Evolutionary conservation across 2,113 vertebrate species (phyloP).

Genomic region (Mastomys natalensis): DNA sequence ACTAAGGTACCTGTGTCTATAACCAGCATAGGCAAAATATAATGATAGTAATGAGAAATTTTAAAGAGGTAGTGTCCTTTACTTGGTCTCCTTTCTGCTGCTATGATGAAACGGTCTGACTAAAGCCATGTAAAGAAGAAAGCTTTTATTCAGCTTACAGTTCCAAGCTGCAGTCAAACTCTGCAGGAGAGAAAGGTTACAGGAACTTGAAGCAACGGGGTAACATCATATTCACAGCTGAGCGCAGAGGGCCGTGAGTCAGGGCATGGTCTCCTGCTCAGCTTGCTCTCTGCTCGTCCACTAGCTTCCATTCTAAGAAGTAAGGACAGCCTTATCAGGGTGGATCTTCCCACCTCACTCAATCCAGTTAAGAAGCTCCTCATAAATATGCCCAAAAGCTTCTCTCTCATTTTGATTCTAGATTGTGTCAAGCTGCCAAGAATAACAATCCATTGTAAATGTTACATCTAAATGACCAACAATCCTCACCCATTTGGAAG

Average conservation of each 20-base stretch:
- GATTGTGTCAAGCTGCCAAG: background rate
- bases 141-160: background rate
- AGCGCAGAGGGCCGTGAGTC: background rate
- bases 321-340: background rate
- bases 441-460: too few relatives aligned
- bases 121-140: background rate
- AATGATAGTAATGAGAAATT: background rate
- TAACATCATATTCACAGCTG: background rate
- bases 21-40: background rate
- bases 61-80: background rate
- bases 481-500: background rate
- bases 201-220: background rate
- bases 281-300: too few relatives aligned
- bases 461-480: background rate
- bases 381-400: background rate
- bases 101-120: background rate
- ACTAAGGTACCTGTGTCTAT: background rate
- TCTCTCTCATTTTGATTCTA: background rate
- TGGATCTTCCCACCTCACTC: background rate
- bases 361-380: background rate
- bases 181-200: background rate
- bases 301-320: background rate
- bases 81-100: background rate
- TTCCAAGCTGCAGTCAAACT: background rate
- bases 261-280: background rate